Percentiles rank a stretch among this genome's conserved stretches.
These are phyloP conservation scores for Xyrichtys novacula DNA, from an alignment of 2,797 vertebrate genomes.

Conservation along the genomic window DNA sequence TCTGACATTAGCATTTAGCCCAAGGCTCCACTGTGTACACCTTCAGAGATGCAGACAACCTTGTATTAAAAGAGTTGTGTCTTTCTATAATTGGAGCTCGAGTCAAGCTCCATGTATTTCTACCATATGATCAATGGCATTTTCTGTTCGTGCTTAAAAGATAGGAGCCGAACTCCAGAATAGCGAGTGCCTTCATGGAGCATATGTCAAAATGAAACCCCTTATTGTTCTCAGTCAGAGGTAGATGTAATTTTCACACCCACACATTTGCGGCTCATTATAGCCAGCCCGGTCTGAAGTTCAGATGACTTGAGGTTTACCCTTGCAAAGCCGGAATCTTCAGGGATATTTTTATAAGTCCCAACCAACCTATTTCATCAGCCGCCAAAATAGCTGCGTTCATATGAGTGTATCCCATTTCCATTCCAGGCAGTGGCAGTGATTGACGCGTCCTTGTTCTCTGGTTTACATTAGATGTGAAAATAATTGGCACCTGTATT, in stretches of 20 bases:
- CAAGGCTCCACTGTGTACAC: neutral
- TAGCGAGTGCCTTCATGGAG: constrained; percentile 25
- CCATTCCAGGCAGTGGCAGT: constrained; percentile 67
- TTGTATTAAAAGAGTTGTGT: neutral
- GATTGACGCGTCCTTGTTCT: constrained; percentile 78
- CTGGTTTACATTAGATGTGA: constrained; percentile 79
- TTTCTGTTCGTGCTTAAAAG: constrained; percentile 18
- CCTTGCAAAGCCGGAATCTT: constrained; percentile 49
- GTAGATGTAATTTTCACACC: constrained; percentile 38
- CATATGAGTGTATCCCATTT: constrained; percentile 67
- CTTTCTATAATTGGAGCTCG: neutral
- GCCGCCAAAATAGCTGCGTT: constrained; percentile 62
- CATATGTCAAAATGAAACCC: constrained; percentile 39
- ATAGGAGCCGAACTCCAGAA: constrained; percentile 33
- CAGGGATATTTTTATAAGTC: constrained; percentile 62
- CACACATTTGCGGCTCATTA: constrained; percentile 54
- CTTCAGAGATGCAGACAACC: neutral
- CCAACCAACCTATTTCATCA: constrained; percentile 62
- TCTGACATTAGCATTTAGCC: neutral
- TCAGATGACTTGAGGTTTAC: constrained; percentile 58
- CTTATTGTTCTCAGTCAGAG: constrained; percentile 44
- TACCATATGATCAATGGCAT: constrained; percentile 19
- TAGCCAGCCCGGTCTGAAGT: constrained; percentile 57
- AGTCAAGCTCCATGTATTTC: neutral
- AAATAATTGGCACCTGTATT: constrained; percentile 80